Evolutionary conservation across 2,113 vertebrate species (phyloP).

Genomic region (Silurus glanis): DNA sequence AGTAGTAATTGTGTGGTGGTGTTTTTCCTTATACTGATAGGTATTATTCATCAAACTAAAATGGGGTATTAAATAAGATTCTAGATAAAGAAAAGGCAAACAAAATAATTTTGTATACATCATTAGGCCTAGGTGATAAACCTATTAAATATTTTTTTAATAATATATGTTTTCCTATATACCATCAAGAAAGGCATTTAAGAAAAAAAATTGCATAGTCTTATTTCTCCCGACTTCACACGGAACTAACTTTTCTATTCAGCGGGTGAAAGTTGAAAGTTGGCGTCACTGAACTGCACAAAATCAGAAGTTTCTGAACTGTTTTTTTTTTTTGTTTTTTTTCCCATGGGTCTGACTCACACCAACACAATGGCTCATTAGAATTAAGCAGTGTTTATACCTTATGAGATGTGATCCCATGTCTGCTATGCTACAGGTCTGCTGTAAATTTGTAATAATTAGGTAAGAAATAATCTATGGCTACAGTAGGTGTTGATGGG

Average conservation of each 20-base stretch:
- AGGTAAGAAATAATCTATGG: too few species aligned
- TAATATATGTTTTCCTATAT: not conserved
- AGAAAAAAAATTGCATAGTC: not conserved
- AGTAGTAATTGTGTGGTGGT: not conserved
- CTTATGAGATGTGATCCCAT: not conserved
- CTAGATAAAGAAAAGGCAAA: not conserved
- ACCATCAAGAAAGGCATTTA: not conserved
- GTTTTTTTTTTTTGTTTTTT: not conserved
- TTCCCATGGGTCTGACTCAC: not conserved
- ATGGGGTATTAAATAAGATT: not conserved
- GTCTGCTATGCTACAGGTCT: not conserved
- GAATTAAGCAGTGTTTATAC: not conserved
- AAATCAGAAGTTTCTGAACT: not conserved
- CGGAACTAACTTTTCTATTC: not conserved
- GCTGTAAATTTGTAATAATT: not conserved
- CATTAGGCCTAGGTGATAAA: not conserved
- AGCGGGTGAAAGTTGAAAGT: not conserved
- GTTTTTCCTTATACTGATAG: too few species aligned
- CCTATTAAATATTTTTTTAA: not conserved
- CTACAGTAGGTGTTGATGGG: too few species aligned
- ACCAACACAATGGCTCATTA: not conserved
- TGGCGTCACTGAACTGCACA: not conserved
- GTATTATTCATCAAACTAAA: too few species aligned
- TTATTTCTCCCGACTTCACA: not conserved
- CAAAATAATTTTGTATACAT: not conserved